Evolutionary conservation across 64 coral and sea anemone species (phyloP).

Genomic region (Cladopsammia gracilis): DNA sequence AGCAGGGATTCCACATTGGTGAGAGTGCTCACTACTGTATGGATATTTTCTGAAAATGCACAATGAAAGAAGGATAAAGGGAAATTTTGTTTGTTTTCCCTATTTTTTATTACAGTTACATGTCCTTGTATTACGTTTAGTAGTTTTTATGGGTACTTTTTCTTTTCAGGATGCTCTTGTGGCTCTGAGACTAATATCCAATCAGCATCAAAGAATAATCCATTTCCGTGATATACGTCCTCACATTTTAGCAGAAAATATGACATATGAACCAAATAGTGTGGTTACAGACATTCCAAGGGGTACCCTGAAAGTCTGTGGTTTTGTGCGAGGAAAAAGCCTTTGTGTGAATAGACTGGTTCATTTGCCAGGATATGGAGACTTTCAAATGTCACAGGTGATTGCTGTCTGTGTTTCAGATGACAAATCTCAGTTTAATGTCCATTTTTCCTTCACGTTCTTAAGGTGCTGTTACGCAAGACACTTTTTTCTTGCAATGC

Average conservation of each 20-base stretch:
- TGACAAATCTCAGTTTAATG: background rate
- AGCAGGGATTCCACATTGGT: no score
- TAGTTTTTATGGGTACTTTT: background rate
- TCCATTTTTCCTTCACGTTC: no score
- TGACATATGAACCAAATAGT: slow-evolving; percentile 72
- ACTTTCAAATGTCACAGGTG: slow-evolving; percentile 95
- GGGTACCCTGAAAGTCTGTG: slow-evolving; percentile 94
- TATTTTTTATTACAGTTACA: no score
- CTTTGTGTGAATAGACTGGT: slow-evolving; percentile 93
- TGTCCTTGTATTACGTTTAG: background rate
- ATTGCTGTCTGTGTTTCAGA: background rate
- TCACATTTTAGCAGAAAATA: slow-evolving; percentile 80
- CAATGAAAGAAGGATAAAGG: no score
- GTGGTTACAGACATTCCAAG: slow-evolving; percentile 18
- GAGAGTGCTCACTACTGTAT: no score
- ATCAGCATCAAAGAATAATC: slow-evolving; percentile 87
- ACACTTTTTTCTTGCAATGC: no score
- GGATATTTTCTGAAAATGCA: no score
- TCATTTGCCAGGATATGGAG: slow-evolving; percentile 93
- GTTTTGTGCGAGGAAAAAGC: slow-evolving; percentile 81
- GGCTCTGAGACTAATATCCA: slow-evolving; percentile 85
- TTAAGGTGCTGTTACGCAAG: no score
- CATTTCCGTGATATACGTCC: slow-evolving; percentile 86
- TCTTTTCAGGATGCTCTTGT: slow-evolving; percentile 76
- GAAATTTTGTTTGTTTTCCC: no score